A percentile compares a stretch with the other conserved stretches of the same genome.
These are phyloP conservation scores for Silvanus unidentatus DNA, from an alignment of 2,888 invertebrate genomes.

Conservation along the genomic window DNA sequence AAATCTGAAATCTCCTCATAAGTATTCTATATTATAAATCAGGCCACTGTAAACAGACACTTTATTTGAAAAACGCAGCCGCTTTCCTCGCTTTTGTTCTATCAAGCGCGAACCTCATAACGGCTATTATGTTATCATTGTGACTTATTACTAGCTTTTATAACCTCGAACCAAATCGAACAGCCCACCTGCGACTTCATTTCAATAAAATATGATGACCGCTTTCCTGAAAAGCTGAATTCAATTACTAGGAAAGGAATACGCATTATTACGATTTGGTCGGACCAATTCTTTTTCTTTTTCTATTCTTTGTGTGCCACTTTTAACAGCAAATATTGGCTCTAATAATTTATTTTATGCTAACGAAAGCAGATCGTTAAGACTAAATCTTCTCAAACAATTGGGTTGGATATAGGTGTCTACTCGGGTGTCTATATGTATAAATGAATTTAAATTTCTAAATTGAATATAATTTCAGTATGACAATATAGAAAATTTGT, in stretches of 20 bases:
- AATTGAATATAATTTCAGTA: too few species aligned
- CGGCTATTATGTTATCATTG: conserved; percentile 37
- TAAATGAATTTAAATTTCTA: too few species aligned
- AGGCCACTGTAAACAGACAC: conserved; percentile 31
- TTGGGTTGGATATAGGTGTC: too few species aligned
- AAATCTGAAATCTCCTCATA: too few species aligned
- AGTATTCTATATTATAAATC: conserved; percentile 22
- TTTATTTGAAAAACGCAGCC: conserved; percentile 30
- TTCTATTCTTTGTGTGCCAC: neutral
- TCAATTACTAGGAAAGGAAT: conserved; percentile 26
- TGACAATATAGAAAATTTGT: too few species aligned
- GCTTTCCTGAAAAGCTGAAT: conserved; percentile 33
- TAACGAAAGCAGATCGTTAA: conserved; percentile 17
- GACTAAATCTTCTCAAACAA: too few species aligned
- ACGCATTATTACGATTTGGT: neutral
- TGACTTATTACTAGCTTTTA: conserved; percentile 37
- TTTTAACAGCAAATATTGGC: conserved; percentile 3
- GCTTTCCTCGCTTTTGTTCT: conserved; percentile 32
- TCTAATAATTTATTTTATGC: neutral
- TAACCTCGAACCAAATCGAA: conserved; percentile 31
- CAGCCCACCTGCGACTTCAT: conserved; percentile 41
- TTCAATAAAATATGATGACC: conserved; percentile 40
- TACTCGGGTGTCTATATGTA: too few species aligned
- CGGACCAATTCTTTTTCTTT: too few species aligned
- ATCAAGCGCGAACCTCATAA: conserved; percentile 37